These are phyloP conservation scores for Discoglossus pictus DNA, from an alignment of 2,797 vertebrate genomes.

Conservation along the genomic window DNA sequence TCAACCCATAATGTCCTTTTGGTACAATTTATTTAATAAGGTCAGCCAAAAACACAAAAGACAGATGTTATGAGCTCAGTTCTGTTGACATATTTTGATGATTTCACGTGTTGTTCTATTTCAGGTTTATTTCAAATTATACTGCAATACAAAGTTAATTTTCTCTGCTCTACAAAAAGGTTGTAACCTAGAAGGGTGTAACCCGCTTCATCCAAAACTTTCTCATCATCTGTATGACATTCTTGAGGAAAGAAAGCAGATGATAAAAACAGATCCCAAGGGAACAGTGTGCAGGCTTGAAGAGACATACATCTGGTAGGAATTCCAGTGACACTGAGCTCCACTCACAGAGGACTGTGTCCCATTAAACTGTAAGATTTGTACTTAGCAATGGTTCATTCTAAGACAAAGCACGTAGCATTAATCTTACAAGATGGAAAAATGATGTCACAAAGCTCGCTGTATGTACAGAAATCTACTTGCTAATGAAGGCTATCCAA, in stretches of 20 bases:
- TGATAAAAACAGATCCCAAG: constrained; percentile 9
- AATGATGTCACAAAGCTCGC: constrained; percentile 34
- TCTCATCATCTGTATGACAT: constrained; percentile 28
- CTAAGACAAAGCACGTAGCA: constrained; percentile 19
- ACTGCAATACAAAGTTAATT: too few species aligned
- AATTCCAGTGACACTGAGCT: constrained; percentile 14
- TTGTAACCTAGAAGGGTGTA: constrained; percentile 44
- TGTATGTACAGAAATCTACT: constrained; percentile 14
- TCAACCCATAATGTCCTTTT: too few species aligned
- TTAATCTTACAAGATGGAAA: constrained; percentile 40
- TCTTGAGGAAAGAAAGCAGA: constrained; percentile 30
- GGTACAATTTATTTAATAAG: too few species aligned
- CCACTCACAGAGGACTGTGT: constrained; percentile 9
- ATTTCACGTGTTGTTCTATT: too few species aligned
- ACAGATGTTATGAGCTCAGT: too few species aligned
- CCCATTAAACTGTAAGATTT: constrained; percentile 23
- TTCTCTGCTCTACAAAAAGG: too few species aligned
- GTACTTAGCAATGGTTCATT: constrained; percentile 11
- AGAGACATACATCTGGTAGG: constrained; percentile 23
- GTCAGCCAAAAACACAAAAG: too few species aligned
- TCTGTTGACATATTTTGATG: too few species aligned
- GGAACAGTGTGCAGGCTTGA: constrained; percentile 8
- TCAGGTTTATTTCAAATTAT: too few species aligned
- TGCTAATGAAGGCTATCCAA: constrained; percentile 21
- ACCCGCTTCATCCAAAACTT: constrained; percentile 5